Percentiles rank a stretch among this genome's conserved stretches.
Conservation (phyloP, 2,113 vertebrate genomes). For the Cyphomyrus discorhynchus region DNA sequence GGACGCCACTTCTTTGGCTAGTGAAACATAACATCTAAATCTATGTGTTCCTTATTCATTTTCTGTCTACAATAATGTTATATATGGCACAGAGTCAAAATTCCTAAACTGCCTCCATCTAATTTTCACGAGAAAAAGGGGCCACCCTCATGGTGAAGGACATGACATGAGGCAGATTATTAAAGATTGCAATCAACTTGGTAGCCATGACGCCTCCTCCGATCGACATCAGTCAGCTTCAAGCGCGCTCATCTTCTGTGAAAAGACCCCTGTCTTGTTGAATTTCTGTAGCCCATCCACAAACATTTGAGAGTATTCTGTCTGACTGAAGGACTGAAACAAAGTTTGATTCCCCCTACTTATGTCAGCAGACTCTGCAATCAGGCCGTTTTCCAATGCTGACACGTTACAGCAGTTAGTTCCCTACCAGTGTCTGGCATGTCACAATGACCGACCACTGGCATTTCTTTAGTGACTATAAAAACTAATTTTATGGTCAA, state of each 20-base stretch:
- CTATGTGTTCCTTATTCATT: neutral
- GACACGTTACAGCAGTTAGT: neutral
- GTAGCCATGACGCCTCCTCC: neutral
- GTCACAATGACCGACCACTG: slow-evolving; percentile 23
- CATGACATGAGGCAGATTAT: neutral
- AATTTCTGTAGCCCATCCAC: neutral
- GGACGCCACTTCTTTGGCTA: neutral
- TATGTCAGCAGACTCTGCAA: neutral
- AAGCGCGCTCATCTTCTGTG: neutral
- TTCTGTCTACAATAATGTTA: neutral
- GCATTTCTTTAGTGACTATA: slow-evolving; percentile 48
- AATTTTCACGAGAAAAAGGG: neutral
- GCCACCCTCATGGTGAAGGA: neutral
- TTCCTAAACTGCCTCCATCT: neutral
- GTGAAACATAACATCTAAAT: neutral
- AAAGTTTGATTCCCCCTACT: neutral
- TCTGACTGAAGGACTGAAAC: neutral
- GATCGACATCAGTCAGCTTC: neutral
- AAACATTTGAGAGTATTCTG: neutral
- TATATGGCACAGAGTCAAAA: neutral
- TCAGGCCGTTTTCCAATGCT: neutral
- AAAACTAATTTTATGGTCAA: slow-evolving; percentile 48
- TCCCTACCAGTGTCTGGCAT: neutral
- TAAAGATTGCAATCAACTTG: neutral
- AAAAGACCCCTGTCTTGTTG: neutral